These are phyloP conservation scores for Lathamus discolor DNA, from an alignment of 2,113 vertebrate species.

Conservation along the genomic window DNA sequence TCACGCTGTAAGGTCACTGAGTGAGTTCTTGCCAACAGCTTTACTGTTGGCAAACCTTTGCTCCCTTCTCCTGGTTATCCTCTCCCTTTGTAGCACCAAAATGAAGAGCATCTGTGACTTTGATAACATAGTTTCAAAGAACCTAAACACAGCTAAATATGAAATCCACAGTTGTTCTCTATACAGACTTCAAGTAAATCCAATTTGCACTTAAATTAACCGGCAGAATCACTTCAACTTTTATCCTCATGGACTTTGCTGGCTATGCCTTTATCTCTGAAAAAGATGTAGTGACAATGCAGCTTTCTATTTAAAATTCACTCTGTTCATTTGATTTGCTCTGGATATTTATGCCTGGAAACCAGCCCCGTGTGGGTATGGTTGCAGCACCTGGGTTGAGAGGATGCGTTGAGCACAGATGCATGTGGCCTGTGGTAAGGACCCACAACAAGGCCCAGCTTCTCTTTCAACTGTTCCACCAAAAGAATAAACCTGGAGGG, in stretches of 20 bases:
- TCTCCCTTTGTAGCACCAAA: background rate
- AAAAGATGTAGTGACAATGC: background rate
- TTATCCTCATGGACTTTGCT: background rate
- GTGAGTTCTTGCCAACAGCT: background rate
- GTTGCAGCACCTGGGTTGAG: background rate
- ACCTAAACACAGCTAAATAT: background rate
- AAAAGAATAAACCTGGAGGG: background rate
- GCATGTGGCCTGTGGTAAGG: background rate
- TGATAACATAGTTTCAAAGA: background rate
- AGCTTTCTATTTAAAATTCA: background rate
- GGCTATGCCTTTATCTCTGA: background rate
- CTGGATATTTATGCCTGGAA: background rate
- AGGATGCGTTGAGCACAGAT: background rate
- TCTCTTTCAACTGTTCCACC: background rate
- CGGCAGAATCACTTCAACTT: background rate
- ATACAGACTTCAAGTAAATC: background rate
- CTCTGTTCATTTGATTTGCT: background rate
- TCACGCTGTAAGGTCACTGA: background rate
- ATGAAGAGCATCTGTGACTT: background rate
- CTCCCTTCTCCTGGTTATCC: conserved; percentile 50
- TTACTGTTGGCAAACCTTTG: background rate
- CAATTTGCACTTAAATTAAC: background rate
- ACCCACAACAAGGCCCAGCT: background rate
- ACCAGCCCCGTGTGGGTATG: accelerated
- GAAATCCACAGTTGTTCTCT: background rate